Conservation (phyloP, 1,140 invertebrate genomes). For the Aphis craccivora region DNA sequence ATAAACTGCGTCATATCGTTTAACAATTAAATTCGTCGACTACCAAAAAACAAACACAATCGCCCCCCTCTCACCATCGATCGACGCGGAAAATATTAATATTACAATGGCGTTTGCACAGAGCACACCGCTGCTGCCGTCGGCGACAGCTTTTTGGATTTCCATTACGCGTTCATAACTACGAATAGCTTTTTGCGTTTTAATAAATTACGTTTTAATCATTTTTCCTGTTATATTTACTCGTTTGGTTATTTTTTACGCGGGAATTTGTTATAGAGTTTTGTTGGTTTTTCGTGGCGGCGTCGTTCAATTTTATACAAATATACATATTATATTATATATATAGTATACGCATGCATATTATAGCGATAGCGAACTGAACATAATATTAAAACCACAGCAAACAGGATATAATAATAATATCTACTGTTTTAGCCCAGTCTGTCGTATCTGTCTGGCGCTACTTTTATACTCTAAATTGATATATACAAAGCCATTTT, state of each 20-base stretch:
- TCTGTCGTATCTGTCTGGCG: neutral
- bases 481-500: neutral
- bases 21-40: neutral
- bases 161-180: neutral
- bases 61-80: neutral
- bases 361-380: no score
- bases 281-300: neutral
- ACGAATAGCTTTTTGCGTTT: conserved; percentile 20
- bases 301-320: neutral
- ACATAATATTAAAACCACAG: neutral
- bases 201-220: conserved; percentile 52
- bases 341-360: neutral
- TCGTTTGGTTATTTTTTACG: neutral
- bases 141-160: neutral
- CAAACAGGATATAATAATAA: neutral
- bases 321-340: neutral
- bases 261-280: neutral
- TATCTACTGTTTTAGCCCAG: neutral
- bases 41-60: neutral
- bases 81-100: neutral
- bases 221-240: conserved; percentile 24
- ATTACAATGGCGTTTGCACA: neutral
- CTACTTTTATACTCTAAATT: neutral
- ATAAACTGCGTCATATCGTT: neutral
- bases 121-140: neutral